Percentiles rank a stretch among this genome's conserved stretches.
These are phyloP conservation scores for Hoplostethus mediterraneus DNA, from an alignment of 2,797 vertebrate genomes.

Conservation along the genomic window DNA sequence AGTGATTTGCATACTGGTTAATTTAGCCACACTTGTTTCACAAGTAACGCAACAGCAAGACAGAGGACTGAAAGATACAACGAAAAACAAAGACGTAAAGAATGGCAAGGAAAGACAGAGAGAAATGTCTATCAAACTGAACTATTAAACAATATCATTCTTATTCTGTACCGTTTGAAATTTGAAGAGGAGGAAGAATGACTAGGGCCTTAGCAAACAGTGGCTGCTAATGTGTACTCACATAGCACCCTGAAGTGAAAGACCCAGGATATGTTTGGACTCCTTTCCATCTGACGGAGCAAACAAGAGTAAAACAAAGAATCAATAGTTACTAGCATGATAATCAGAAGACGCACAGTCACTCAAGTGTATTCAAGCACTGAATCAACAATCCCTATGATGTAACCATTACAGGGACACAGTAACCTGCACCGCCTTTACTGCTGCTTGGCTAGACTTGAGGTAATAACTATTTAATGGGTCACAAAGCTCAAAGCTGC, in stretches of 20 bases:
- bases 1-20: slow-evolving; percentile 74
- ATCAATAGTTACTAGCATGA: not conserved
- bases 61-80: slow-evolving; percentile 24
- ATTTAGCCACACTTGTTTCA: slow-evolving; percentile 24
- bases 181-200: not conserved
- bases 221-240: slow-evolving; percentile 79
- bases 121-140: not conserved
- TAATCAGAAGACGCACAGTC: not conserved
- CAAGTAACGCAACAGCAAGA: slow-evolving; percentile 2
- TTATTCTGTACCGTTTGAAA: not conserved
- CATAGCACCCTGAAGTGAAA: slow-evolving; percentile 97
- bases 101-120: not conserved
- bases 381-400: not conserved
- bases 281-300: slow-evolving; percentile 92
- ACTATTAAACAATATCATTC: not conserved
- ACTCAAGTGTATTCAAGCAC: not conserved
- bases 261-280: slow-evolving; percentile 98
- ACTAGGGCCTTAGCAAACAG: not conserved
- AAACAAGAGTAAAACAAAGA: not conserved
- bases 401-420: not conserved
- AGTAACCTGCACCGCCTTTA: not conserved
- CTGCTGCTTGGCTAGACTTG: not conserved
- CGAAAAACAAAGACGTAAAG: not conserved
- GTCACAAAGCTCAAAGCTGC: no score
- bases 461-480: not conserved